These are phyloP conservation scores for Mercenaria mercenaria DNA, from an alignment of 1,140 invertebrate species.

Conservation along the genomic window DNA sequence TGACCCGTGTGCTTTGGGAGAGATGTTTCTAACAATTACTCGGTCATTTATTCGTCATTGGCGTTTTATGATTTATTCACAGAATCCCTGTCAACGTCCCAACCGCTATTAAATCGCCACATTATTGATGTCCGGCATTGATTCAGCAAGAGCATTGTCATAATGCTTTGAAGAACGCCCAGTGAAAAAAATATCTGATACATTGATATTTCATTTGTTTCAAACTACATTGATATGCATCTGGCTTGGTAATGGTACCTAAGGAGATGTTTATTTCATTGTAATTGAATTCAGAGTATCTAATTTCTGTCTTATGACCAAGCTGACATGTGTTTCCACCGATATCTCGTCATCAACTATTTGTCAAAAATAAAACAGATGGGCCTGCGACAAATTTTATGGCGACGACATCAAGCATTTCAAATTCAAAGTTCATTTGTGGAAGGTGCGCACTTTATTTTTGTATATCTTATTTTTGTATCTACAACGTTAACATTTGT, in stretches of 20 bases:
- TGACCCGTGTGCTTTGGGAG: neutral
- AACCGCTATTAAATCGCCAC: neutral
- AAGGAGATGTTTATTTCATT: neutral
- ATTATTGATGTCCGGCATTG: neutral
- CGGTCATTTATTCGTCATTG: neutral
- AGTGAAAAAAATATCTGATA: neutral
- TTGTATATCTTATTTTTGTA: too few relatives aligned
- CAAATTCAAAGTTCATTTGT: neutral
- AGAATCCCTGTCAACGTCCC: neutral
- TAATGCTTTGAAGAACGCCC: neutral
- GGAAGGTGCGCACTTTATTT: neutral
- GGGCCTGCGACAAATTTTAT: neutral
- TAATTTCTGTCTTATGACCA: neutral
- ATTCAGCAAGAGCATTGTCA: neutral
- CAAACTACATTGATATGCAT: neutral
- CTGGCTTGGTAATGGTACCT: neutral
- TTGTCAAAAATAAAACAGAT: slow-evolving; percentile 16
- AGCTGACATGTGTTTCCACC: neutral
- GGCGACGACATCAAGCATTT: neutral
- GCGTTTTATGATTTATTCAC: slow-evolving; percentile 17
- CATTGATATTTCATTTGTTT: neutral
- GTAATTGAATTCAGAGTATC: neutral
- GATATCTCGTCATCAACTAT: slow-evolving; percentile 13
- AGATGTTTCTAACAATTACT: neutral
- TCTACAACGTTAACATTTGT: too few relatives aligned